Evolutionary conservation across 2,888 invertebrate genomes (phyloP), one percentile per base, ranked within the genome.

Genomic region (Molanna angustata): DNA sequence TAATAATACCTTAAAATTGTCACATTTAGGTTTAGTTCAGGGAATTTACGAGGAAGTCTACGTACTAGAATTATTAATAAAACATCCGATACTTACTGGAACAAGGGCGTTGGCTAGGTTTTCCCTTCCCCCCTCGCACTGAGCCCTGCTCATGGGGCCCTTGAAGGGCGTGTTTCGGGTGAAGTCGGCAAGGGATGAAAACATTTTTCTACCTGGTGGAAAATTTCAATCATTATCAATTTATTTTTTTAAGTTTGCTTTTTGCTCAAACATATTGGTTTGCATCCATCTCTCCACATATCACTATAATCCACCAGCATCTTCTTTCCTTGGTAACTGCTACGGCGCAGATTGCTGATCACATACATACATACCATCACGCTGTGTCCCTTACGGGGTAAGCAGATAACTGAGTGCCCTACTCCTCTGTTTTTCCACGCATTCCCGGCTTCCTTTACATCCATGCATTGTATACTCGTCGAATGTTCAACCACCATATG

Each of bases 91-190:
- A 51, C 59, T 57, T 42, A 59, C 59, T 9, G 57, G 59, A 7
- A 57, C 57, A 19, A 57, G 52, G 37, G 57, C 55, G 31, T 61
- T 60, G 32, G 62, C 54, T 14, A 60, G 57, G 67, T 62, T 49
- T 54, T 63, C 56, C 21, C 55, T 54, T 33, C 61, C 59, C 48
- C 76, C 65, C 64, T 82, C 80, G 68, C 84, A 84, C 63, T 76
- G 76, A 19, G 74, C 82, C 43, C 74, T 70, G 58, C 76, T 70
- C 62, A 84, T 74, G n/a, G 83, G 83, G 60, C 78, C 75, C 64
- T 78, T 80, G 74, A 84, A 84, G 49, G 82, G 80, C 61, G 80
- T 80, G 69, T 76, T 81, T 70, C 80, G 78, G 64, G 82, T 80
- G 67, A 76, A 73, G 61, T 84, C 84, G 66, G 82, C 61, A 54